Conservation (phyloP, 37 sponge, comb jelly and placozoan genomes). For the Geodia barretti region DNA sequence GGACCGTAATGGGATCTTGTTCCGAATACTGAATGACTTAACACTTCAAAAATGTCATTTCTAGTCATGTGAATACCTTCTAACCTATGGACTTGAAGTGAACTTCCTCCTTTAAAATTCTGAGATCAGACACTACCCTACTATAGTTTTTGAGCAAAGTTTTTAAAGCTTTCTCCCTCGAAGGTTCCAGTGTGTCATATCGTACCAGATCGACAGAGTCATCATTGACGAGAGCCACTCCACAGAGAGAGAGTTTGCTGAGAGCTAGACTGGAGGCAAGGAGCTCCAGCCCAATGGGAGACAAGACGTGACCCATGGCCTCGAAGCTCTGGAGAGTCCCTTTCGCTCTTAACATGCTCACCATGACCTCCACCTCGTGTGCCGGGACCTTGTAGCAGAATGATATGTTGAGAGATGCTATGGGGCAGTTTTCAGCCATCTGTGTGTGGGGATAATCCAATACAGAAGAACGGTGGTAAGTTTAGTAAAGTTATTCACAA, state of each 20-base stretch:
- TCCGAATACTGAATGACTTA: too few species aligned
- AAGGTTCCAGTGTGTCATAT: background rate
- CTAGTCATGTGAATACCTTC: too few species aligned
- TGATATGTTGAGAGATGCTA: constrained; percentile 49
- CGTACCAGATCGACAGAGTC: constrained; percentile 44
- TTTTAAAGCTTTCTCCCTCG: background rate
- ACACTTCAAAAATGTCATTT: too few species aligned
- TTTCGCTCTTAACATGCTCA: constrained; percentile 46
- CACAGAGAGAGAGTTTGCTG: constrained; percentile 58
- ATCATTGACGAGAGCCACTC: constrained; percentile 39
- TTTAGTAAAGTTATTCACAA: too few species aligned
- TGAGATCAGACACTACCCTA: too few species aligned
- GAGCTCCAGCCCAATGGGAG: constrained; percentile 30
- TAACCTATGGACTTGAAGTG: too few species aligned
- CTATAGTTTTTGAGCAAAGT: too few species aligned
- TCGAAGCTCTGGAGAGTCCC: constrained; percentile 20
- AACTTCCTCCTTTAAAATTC: too few species aligned
- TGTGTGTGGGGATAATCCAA: background rate
- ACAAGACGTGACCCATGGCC: constrained; percentile 31
- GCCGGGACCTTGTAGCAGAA: constrained; percentile 60
- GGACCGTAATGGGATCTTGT: background rate
- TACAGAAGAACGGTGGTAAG: background rate
- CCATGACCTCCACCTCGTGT: constrained; percentile 25
- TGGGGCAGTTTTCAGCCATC: constrained; percentile 63
- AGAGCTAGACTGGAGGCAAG: constrained; percentile 35